Percentiles rank a stretch among this genome's conserved stretches.
These are phyloP conservation scores for Plotosus lineatus DNA, from an alignment of 2,113 vertebrate species.

Conservation along the genomic window DNA sequence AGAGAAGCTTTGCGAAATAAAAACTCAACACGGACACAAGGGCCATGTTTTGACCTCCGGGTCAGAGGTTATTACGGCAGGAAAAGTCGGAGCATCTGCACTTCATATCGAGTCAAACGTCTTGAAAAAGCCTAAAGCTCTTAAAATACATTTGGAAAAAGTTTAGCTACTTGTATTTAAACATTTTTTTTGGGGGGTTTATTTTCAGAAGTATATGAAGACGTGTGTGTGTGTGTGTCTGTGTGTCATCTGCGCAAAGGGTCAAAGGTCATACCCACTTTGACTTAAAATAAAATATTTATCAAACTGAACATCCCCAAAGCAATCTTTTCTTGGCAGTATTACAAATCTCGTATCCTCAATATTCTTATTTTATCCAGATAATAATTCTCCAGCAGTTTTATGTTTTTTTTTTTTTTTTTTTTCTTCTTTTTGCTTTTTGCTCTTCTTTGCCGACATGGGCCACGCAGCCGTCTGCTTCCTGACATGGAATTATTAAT, in stretches of 20 bases:
- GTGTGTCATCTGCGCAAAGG: slow-evolving; percentile 18
- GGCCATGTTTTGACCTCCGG: neutral
- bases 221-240: neutral
- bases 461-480: neutral
- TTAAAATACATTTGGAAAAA: slow-evolving; percentile 12
- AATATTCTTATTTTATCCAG: slow-evolving; percentile 26
- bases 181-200: neutral
- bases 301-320: slow-evolving; percentile 26
- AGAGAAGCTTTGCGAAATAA: neutral
- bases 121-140: slow-evolving; percentile 14
- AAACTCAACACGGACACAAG: neutral
- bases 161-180: slow-evolving; percentile 2
- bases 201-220: neutral
- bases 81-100: slow-evolving; percentile 8
- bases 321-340: slow-evolving; percentile 43
- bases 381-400: slow-evolving; percentile 23
- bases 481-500: neutral
- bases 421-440: neutral
- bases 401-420: neutral
- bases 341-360: slow-evolving; percentile 25
- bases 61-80: neutral
- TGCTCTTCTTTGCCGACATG: neutral
- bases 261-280: slow-evolving; percentile 39
- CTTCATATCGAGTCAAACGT: neutral
- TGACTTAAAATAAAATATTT: slow-evolving; percentile 36